Evolutionary conservation across 2,888 invertebrate genomes (phyloP), one percentile per base, ranked within the genome.

Genomic region (Acrobasis repandana): DNA sequence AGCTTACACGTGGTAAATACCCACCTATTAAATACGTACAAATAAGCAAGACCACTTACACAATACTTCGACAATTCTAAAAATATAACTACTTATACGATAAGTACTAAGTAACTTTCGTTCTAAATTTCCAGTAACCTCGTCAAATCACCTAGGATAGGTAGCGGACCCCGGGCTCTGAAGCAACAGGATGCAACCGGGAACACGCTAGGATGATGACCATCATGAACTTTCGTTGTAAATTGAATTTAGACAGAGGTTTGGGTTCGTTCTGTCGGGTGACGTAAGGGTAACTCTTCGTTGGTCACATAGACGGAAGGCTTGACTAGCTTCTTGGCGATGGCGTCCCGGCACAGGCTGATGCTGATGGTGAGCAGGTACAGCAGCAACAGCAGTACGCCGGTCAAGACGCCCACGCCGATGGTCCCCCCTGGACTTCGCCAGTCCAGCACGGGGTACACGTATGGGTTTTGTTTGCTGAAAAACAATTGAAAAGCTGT

Each of bases 371-470:
- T 86, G 6, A 93, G 69, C 47, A 94, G 85, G 81, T 96, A 95
- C 9, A 96, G 84, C 15, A 93, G 65, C 9, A 94, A 76, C 8
- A 96, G 88, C 67, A 96, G 93, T 1, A 94, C 73, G 0, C 94
- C 92, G n/a, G 95, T 95, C 47, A 94, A 90, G 0, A 93, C 76
- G 60, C 95, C 94, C 14, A 95, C 93, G 9, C 93, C 85, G 10
- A 93, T 77, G 0, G 96, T 94, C 34, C 86, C 82, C 9, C 93
- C 93, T 0, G 96, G 95, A 1, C 76, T 93, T 34, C 93, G 90
- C 97, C 97, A 97, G 85, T 97, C 93, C 63, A 97, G 85, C 61
- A 96, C 94, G 28, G 95, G 93, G 82, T 97, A 97, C 65, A 97
- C 95, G 78, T 93, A 95, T 38, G 92, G 93, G 63, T 94, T 85